These are phyloP conservation scores for Dasyurus viverrinus DNA, from an alignment of 2,113 vertebrate genomes.

Conservation along the genomic window DNA sequence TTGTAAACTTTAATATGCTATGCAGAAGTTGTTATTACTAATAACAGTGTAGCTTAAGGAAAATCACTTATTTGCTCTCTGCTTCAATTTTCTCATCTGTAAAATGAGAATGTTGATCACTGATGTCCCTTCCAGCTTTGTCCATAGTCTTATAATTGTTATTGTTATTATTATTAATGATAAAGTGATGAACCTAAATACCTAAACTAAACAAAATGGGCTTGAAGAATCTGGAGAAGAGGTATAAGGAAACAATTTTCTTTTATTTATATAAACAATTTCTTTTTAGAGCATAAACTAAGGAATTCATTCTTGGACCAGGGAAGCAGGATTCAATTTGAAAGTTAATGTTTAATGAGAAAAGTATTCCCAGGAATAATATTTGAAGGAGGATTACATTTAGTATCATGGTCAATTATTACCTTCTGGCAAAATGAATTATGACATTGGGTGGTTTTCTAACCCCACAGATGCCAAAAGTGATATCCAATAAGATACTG, in stretches of 20 bases:
- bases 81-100: neutral
- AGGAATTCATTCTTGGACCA: conserved; percentile 74
- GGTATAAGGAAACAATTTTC: conserved; percentile 45
- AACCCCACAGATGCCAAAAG: conserved; percentile 49
- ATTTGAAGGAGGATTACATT: conserved; percentile 81
- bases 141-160: neutral
- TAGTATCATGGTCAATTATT: conserved; percentile 73
- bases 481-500: conserved; percentile 72
- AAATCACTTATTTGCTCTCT: neutral
- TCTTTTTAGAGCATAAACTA: conserved; percentile 74
- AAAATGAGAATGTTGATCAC: neutral
- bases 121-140: neutral
- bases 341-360: conserved; percentile 79
- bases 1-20: neutral
- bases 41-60: neutral
- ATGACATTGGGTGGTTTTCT: conserved; percentile 62
- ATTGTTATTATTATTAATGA: neutral
- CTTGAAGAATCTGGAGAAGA: conserved; percentile 7
- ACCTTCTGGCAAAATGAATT: conserved; percentile 76
- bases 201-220: neutral
- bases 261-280: conserved; percentile 77
- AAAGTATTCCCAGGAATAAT: conserved; percentile 83
- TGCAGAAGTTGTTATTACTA: neutral
- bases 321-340: conserved; percentile 82
- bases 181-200: conserved; percentile 32